Evolutionary conservation across 2,797 vertebrate species (phyloP).

Genomic region (Sphaeramia orbicularis): DNA sequence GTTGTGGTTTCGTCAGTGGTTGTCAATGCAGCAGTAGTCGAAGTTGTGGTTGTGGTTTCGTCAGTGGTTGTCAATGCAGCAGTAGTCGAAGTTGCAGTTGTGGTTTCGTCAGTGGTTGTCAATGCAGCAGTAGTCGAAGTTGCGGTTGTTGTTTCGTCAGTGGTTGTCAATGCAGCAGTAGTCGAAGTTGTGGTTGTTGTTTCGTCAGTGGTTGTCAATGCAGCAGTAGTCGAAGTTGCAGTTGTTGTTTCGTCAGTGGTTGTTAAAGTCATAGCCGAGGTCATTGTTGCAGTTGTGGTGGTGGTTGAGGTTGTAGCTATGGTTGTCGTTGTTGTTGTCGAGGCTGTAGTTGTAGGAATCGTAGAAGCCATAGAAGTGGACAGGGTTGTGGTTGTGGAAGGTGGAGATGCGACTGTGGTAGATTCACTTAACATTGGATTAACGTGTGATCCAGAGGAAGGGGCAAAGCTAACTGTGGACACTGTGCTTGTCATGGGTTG

Average conservation of each 20-base stretch:
- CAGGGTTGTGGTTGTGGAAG: neutral
- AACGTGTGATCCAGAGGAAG: too few relatives aligned
- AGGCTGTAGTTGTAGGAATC: neutral
- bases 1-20: neutral
- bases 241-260: neutral
- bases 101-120: neutral
- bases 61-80: too few relatives aligned
- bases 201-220: neutral
- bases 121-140: neutral
- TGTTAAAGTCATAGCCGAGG: neutral
- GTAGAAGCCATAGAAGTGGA: neutral
- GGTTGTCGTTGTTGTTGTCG: neutral
- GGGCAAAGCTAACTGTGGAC: too few relatives aligned
- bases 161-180: too few relatives aligned
- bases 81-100: neutral
- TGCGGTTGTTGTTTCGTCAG: too few relatives aligned
- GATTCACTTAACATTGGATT: too few relatives aligned
- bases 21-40: neutral
- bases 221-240: neutral
- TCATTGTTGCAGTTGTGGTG: neutral
- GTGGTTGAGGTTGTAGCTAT: neutral
- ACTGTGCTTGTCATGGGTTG: too few relatives aligned
- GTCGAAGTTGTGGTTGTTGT: too few relatives aligned
- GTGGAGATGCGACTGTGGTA: neutral
- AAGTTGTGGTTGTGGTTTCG: neutral